Conservation (phyloP, 2,797 vertebrate genomes). For the Sternarchorhynchus goeldii region DNA sequence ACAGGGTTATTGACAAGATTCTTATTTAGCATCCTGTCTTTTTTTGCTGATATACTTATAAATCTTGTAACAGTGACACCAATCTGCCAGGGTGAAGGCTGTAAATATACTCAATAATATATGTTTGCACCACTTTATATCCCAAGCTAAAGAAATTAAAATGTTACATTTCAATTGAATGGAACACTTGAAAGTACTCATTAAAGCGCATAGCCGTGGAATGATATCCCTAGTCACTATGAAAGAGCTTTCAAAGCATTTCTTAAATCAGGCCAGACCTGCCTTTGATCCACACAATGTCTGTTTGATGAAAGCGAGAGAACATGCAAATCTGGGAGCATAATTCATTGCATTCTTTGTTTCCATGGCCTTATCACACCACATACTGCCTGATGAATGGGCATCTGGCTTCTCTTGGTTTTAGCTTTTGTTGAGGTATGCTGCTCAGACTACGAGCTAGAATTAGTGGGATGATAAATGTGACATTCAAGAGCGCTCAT, state of each 20-base stretch:
- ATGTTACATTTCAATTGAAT: background rate
- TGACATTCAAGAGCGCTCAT: background rate
- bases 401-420: constrained; percentile 36
- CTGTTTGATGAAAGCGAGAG: constrained; percentile 55
- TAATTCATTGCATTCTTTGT: constrained; percentile 58
- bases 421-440: constrained; percentile 29
- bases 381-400: constrained; percentile 34
- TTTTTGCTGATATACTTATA: no score
- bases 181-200: background rate
- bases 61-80: no score
- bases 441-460: constrained; percentile 2
- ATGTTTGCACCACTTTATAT: no score
- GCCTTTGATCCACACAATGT: constrained; percentile 47
- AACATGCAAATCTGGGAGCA: constrained; percentile 46
- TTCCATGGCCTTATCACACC: constrained; percentile 33
- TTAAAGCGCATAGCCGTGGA: background rate
- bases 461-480: constrained; percentile 12
- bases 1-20: no score
- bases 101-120: no score
- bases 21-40: no score
- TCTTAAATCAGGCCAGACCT: constrained; percentile 19
- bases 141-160: background rate
- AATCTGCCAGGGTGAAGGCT: no score
- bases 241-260: constrained; percentile 33
- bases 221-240: background rate